These are phyloP conservation scores for Gobio occitaniae DNA, from an alignment of 2,797 vertebrate genomes.

Conservation along the genomic window DNA sequence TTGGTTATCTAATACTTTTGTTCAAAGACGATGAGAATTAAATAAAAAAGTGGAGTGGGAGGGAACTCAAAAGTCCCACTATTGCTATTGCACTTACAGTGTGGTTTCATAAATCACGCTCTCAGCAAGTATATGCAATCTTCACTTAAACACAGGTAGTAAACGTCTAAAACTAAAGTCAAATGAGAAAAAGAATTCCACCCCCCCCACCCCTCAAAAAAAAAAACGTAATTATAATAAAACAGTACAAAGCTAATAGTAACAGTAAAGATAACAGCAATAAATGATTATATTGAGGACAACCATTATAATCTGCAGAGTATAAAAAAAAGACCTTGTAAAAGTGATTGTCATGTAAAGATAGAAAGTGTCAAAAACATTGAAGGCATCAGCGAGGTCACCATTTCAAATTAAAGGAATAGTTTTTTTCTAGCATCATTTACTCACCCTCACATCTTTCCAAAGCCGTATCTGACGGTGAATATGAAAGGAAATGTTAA, in stretches of 20 bases:
- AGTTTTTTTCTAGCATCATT: background rate
- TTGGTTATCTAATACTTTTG: slow-evolving; percentile 45
- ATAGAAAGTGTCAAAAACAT: slow-evolving; percentile 79
- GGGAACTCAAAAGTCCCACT: slow-evolving; percentile 54
- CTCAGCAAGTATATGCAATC: slow-evolving; percentile 52
- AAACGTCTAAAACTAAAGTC: slow-evolving; percentile 69
- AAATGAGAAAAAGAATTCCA: slow-evolving; percentile 66
- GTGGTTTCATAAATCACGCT: slow-evolving; percentile 67
- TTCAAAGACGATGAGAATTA: slow-evolving; percentile 37
- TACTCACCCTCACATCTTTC: background rate
- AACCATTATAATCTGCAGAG: slow-evolving; percentile 55
- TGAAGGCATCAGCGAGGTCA: slow-evolving; percentile 76
- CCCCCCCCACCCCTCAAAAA: slow-evolving; percentile 37
- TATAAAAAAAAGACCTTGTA: slow-evolving; percentile 71
- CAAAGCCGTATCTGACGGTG: background rate
- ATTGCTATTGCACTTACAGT: slow-evolving; percentile 80
- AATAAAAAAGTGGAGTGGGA: background rate
- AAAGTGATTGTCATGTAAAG: slow-evolving; percentile 83
- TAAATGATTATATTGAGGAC: slow-evolving; percentile 59
- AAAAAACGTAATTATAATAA: slow-evolving; percentile 45
- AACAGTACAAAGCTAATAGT: slow-evolving; percentile 73
- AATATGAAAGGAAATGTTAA: background rate
- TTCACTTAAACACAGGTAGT: slow-evolving; percentile 73
- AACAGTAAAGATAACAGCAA: slow-evolving; percentile 71
- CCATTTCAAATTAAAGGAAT: slow-evolving; percentile 32